Base-by-base conservation (phyloP, 2,113 vertebrate species). In the Nestor notabilis region DNA sequence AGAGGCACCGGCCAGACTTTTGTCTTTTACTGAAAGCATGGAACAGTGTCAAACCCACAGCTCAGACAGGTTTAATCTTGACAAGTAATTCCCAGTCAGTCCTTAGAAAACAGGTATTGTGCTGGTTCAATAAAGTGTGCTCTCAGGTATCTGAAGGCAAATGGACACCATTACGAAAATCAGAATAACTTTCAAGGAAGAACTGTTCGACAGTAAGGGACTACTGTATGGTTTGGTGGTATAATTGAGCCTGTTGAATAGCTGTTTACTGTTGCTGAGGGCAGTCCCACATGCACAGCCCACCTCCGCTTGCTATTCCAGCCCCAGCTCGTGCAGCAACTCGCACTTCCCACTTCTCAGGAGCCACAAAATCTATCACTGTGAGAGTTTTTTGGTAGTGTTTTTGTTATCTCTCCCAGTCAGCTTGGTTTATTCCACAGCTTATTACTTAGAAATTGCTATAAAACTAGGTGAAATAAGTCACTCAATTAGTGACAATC, bases 401-500 rank as follows among this genome's bases (percentile, higher is more conserved):
- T 5, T 39, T 56, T 55, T 75, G 18, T 75, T 37, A 24, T 20
- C 7, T 56, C 29, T 17, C 28, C 60, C 39, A 21, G 29, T 55
- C 70, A 82, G 44, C n/a, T 70, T 87, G n/a, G 7, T 21, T 89
- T 82, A 80, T 11, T 17, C 35, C 47, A 41, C 47, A 83, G 28
- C 27, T 83, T 50, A 27, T 72, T 80, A 23, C 3, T 68, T 16
- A 1, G 3, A 11, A 3, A 6, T 31, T 77, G 19, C 70, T 68
- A 3, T 50, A 68, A 61, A 87, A 84, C 70, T 1, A 87, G 16
- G 13, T 27, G 15, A 23, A 63, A 56, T 33, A 39, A 29, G 41
- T 89, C 50, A 33, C 29, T 14, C 0, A 4, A 1, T 19, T 4
- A 1, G 13, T 46, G 63, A 43, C 19, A 72, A 53, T 55, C 37